phyloP scores from a whole-genome alignment of 2,797 vertebrate genomes.

The Sebastes itinus region DNA sequence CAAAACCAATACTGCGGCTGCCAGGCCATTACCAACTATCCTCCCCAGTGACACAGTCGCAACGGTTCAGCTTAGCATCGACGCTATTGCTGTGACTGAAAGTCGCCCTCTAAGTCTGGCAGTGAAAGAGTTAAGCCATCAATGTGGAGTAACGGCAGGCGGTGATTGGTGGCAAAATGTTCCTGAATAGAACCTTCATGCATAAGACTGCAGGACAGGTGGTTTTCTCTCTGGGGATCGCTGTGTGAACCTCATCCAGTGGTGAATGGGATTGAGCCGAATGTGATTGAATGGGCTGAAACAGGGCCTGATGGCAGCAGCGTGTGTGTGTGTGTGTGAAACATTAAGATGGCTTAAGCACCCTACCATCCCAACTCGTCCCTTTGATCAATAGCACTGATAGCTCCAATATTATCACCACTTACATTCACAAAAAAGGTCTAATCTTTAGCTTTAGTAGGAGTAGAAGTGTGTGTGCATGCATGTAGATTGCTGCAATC shows the following conservation, averaged over 20 bases:
- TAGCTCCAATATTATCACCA: conserved; percentile 45
- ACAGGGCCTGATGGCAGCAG: conserved; percentile 40
- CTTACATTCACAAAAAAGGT: conserved; percentile 5
- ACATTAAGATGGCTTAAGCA: conserved; percentile 44
- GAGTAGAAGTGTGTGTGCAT: neutral
- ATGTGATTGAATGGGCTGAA: conserved; percentile 66
- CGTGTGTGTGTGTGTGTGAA: neutral
- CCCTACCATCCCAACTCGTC: conserved; percentile 8
- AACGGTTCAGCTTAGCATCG: neutral
- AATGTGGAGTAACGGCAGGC: conserved; percentile 21
- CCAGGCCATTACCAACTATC: conserved; percentile 5
- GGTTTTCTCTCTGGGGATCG: conserved; percentile 53
- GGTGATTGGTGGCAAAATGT: conserved; percentile 56
- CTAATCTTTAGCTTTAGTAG: neutral
- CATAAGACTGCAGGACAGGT: conserved; percentile 59
- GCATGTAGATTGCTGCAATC: neutral
- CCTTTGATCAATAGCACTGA: conserved; percentile 60
- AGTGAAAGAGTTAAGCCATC: conserved; percentile 54
- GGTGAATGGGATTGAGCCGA: conserved; percentile 52
- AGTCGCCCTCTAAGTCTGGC: neutral
- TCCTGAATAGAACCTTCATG: conserved; percentile 55
- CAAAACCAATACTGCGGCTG: conserved; percentile 31
- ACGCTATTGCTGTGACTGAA: neutral
- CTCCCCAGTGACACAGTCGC: neutral
- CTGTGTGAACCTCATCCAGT: conserved; percentile 54